These are phyloP conservation scores for Dicrurus megarhynchus DNA, from an alignment of 2,113 vertebrate genomes.

Conservation along the genomic window DNA sequence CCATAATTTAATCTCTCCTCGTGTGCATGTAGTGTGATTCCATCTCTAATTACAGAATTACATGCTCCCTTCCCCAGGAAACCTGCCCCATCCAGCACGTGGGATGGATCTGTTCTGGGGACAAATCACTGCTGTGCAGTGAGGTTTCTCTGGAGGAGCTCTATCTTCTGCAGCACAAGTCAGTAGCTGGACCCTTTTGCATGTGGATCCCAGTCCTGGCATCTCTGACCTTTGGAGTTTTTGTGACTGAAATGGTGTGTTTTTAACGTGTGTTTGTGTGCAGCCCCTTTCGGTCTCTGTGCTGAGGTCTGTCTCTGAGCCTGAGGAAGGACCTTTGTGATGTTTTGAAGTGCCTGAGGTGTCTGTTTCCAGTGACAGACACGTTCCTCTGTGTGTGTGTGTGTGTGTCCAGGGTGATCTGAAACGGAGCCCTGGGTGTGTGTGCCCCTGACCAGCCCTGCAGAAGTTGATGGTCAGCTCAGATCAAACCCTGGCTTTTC, in stretches of 20 bases:
- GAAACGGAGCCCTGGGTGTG: rapidly evolving
- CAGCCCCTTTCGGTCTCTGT: not conserved
- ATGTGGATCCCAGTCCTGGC: not conserved
- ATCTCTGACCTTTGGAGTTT: not conserved
- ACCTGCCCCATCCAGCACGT: not conserved
- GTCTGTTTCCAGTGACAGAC: not conserved
- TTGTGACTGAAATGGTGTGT: not conserved
- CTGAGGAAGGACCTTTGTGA: not conserved
- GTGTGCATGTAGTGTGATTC: not conserved
- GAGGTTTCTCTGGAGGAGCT: not conserved
- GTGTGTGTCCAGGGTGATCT: not conserved
- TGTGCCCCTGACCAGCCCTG: not conserved
- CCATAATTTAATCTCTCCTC: not conserved
- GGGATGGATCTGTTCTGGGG: not conserved
- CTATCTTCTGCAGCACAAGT: not conserved
- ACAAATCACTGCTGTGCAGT: not conserved
- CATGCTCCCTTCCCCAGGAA: not conserved
- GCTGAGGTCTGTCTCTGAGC: not conserved
- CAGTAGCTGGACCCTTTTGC: not conserved
- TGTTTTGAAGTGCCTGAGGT: not conserved
- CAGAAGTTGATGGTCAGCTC: not conserved
- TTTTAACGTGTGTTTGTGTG: not conserved
- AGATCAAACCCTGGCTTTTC: not conserved
- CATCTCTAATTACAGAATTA: not conserved
- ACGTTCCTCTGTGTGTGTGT: rapidly evolving